Conservation (phyloP, 2,797 vertebrate species). For the Falco novaeseelandiae region DNA sequence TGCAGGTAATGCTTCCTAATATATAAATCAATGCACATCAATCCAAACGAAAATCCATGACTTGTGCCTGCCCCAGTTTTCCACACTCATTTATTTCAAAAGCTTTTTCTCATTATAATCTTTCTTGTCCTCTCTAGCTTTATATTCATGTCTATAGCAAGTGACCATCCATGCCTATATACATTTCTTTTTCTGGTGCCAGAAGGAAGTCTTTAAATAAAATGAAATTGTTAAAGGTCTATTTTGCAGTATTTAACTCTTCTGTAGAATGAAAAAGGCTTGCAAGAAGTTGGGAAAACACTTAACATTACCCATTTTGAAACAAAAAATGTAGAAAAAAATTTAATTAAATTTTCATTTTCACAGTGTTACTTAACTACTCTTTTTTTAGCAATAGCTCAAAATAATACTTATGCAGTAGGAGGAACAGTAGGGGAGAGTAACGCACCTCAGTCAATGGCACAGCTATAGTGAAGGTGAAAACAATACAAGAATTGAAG, state of each 20-base stretch:
- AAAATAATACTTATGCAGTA: not conserved
- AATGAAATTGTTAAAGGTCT: not conserved
- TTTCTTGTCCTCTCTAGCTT: not conserved
- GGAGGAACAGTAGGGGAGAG: not conserved
- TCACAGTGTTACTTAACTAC: not conserved
- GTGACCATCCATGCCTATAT: not conserved
- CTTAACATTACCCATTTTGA: not conserved
- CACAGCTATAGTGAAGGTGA: not conserved
- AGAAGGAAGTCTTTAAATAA: constrained; percentile 21
- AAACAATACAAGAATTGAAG: not conserved
- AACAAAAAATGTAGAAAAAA: not conserved
- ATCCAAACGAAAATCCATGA: not conserved
- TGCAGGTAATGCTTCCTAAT: not conserved
- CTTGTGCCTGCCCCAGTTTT: constrained; percentile 1
- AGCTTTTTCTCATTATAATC: not conserved
- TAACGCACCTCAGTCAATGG: not conserved
- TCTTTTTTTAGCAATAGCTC: not conserved
- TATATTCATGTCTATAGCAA: not conserved
- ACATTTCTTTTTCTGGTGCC: not conserved
- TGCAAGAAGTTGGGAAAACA: not conserved
- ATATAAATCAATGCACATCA: not conserved
- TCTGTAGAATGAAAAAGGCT: not conserved
- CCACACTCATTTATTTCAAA: constrained; percentile 33
- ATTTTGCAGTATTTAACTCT: not conserved
- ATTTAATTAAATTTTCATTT: not conserved